Evolutionary conservation across 1,140 invertebrate species (phyloP).

Genomic region (Drosophila repleta): DNA sequence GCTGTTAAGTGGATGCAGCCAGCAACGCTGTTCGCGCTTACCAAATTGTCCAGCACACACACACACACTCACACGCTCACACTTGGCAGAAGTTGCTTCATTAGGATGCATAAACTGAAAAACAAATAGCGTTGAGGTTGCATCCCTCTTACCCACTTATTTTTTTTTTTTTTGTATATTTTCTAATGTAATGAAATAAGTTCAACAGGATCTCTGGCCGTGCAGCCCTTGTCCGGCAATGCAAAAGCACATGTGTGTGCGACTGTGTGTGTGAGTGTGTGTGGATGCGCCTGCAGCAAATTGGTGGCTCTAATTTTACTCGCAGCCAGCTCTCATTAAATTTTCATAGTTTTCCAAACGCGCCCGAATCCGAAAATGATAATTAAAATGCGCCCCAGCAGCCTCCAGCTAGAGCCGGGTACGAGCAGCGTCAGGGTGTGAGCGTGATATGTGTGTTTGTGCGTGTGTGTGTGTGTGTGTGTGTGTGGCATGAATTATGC

Average conservation of each 20-base stretch:
- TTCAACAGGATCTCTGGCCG: constrained; percentile 31
- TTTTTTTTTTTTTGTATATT: constrained; percentile 31
- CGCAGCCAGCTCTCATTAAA: constrained; percentile 61
- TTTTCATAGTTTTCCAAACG: constrained; percentile 68
- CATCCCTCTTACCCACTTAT: not conserved
- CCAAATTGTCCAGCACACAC: constrained; percentile 17
- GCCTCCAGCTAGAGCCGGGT: constrained; percentile 12
- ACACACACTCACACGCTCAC: not conserved
- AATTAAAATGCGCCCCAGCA: constrained; percentile 67
- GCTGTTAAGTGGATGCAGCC: constrained; percentile 5
- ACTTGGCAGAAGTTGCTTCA: constrained; percentile 52
- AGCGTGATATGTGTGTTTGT: constrained; percentile 8
- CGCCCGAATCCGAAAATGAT: constrained; percentile 63
- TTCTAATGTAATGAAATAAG: constrained; percentile 67
- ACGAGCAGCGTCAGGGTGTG: too few species aligned
- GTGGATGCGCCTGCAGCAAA: constrained; percentile 33
- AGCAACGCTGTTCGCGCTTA: constrained; percentile 2
- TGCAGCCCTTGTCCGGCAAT: not conserved
- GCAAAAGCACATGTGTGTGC: constrained; percentile 5
- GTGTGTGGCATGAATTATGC: constrained; percentile 42
- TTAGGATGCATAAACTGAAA: constrained; percentile 65
- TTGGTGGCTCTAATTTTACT: constrained; percentile 65
- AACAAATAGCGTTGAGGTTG: constrained; percentile 54
- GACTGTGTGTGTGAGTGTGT: constrained; percentile 29
- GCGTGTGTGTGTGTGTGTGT: constrained; percentile 7